A percentile compares a stretch with the other conserved stretches of the same genome.
Conservation (phyloP, 1,140 invertebrate species). For the Onthophagus taurus region DNA sequence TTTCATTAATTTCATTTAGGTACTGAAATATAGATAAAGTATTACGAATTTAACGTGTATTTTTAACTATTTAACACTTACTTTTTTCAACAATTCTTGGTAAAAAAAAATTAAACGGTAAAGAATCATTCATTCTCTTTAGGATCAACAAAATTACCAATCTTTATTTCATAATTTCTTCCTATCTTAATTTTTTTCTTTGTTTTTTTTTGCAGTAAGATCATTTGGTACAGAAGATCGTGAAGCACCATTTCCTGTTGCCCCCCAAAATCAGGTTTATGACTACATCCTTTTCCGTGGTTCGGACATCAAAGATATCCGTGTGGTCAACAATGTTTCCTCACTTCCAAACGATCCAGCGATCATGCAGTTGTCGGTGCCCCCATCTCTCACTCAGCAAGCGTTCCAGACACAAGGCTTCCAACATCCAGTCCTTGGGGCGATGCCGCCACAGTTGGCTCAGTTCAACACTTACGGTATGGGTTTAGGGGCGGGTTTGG, state of each 20-base stretch:
- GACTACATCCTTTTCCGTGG: constrained; percentile 98
- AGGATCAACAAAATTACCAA: no score
- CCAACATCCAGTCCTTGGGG: constrained; percentile 45
- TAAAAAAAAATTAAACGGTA: no score
- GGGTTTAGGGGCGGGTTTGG: constrained; percentile 46
- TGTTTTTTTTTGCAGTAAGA: constrained; percentile 64
- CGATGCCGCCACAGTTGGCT: constrained; percentile 42
- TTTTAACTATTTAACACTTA: no score
- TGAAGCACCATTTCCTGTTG: constrained; percentile 85
- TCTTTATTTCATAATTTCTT: constrained; percentile 4
- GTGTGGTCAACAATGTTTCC: constrained; percentile 75
- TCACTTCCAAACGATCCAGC: constrained; percentile 84
- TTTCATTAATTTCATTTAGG: no score
- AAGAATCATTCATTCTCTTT: no score
- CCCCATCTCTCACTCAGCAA: constrained; percentile 47
- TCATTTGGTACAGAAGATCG: constrained; percentile 98
- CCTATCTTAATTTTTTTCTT: constrained; percentile 1
- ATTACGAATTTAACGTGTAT: no score
- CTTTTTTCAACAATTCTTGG: no score
- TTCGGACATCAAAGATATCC: constrained; percentile 97
- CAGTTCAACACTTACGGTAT: constrained; percentile 38
- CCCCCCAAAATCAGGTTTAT: constrained; percentile 93
- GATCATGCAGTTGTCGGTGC: constrained; percentile 82
- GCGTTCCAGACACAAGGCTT: constrained; percentile 43
- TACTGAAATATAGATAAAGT: no score